These are phyloP conservation scores for Acrobasis consociella DNA, from an alignment of 2,888 invertebrate species.

Conservation along the genomic window DNA sequence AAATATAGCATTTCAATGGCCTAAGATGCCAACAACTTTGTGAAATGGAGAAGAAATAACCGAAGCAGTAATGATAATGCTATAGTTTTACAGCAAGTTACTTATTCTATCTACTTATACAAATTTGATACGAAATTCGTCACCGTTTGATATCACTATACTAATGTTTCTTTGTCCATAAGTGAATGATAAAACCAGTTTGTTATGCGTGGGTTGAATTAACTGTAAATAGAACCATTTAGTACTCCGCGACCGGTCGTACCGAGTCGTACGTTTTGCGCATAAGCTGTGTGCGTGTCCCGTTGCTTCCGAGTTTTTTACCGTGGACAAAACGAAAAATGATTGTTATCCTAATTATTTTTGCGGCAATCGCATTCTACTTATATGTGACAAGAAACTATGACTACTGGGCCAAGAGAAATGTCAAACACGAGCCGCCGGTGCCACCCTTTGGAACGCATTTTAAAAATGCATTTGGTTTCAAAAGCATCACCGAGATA, in stretches of 20 bases:
- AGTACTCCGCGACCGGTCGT: background rate
- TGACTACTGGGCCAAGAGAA: constrained; percentile 56
- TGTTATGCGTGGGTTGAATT: background rate
- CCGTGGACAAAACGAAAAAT: constrained; percentile 30
- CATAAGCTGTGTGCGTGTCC: background rate
- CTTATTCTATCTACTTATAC: too few relatives aligned
- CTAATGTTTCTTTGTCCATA: background rate
- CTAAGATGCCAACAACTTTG: too few relatives aligned
- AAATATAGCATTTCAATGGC: too few relatives aligned
- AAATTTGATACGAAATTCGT: too few relatives aligned
- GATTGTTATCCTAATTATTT: constrained; percentile 35
- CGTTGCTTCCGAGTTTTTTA: background rate
- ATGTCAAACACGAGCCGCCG: constrained; percentile 56
- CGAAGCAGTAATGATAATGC: too few relatives aligned
- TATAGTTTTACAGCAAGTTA: too few relatives aligned
- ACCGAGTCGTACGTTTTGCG: background rate
- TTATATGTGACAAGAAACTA: constrained; percentile 52
- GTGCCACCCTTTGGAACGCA: constrained; percentile 58
- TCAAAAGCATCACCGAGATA: constrained; percentile 47
- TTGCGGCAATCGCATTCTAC: constrained; percentile 41
- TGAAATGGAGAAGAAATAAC: too few relatives aligned
- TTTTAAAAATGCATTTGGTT: constrained; percentile 44
- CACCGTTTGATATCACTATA: too few relatives aligned
- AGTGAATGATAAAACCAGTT: background rate
- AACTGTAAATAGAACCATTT: background rate